Conservation (phyloP, 2,113 vertebrate genomes). For the Misgurnus anguillicaudatus region DNA sequence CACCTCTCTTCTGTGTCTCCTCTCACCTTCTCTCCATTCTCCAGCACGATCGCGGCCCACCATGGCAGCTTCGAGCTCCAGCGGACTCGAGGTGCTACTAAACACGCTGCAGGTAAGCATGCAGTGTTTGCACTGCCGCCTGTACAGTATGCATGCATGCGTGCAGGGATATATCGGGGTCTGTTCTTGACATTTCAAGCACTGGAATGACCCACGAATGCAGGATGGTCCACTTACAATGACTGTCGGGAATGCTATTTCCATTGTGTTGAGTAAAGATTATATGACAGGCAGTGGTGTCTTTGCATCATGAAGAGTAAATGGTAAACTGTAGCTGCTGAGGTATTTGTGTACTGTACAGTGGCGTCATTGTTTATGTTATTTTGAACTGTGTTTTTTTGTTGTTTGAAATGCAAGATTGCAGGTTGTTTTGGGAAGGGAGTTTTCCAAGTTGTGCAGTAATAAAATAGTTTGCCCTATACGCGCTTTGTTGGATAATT, state of each 20-base stretch:
- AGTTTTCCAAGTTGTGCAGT: too few relatives aligned
- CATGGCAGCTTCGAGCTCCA: slow-evolving; percentile 83
- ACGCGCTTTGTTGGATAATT: too few relatives aligned
- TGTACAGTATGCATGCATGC: slow-evolving; percentile 10
- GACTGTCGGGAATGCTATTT: neutral
- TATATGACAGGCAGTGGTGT: neutral
- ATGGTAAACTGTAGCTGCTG: neutral
- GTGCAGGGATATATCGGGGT: neutral
- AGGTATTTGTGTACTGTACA: neutral
- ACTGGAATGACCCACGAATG: neutral
- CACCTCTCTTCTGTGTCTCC: too few relatives aligned
- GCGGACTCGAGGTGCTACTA: slow-evolving; percentile 86
- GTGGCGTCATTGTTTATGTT: too few relatives aligned
- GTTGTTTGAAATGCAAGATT: too few relatives aligned
- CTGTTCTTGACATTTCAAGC: neutral
- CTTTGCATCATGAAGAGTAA: neutral
- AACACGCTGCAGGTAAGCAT: slow-evolving; percentile 86
- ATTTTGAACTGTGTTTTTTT: too few relatives aligned
- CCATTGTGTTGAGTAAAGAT: neutral
- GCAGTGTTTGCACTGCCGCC: neutral
- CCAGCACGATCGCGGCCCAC: slow-evolving; percentile 64
- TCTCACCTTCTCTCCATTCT: slow-evolving; percentile 29
- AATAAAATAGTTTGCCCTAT: too few relatives aligned
- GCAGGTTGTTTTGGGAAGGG: too few relatives aligned
- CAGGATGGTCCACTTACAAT: neutral